Conservation (phyloP, 2,888 invertebrate species). For the Drosophila pegasa region DNA sequence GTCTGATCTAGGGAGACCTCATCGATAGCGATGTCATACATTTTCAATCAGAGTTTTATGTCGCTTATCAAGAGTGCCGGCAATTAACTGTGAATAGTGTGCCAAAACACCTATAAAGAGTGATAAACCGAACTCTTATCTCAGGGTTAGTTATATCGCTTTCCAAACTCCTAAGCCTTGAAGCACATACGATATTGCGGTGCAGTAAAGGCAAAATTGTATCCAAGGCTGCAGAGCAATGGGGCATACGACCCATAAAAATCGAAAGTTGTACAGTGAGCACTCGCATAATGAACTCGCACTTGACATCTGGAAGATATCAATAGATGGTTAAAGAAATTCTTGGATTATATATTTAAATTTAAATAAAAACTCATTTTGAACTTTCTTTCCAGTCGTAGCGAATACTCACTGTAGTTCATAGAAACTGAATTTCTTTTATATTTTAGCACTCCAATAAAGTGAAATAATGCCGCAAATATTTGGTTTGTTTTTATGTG, state of each 20-base stretch:
- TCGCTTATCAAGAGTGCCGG: neutral
- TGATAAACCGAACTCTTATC: neutral
- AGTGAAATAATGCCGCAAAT: constrained; percentile 15
- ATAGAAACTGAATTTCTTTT: neutral
- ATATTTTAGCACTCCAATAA: constrained; percentile 26
- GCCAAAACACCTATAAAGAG: neutral
- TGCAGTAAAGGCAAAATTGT: neutral
- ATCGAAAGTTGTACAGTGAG: constrained; percentile 6
- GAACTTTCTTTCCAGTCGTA: too few relatives aligned
- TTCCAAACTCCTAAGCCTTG: constrained; percentile 9
- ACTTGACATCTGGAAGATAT: too few relatives aligned
- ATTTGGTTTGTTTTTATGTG: constrained; percentile 27
- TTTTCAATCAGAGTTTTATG: neutral
- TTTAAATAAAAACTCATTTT: too few relatives aligned
- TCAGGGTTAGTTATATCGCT: neutral
- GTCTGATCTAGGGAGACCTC: too few relatives aligned
- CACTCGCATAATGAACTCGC: neutral
- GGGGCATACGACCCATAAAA: too few relatives aligned
- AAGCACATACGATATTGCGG: neutral
- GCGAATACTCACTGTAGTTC: neutral
- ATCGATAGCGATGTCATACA: too few relatives aligned
- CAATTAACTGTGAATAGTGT: neutral
- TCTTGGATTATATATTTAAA: neutral
- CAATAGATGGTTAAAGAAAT: too few relatives aligned
- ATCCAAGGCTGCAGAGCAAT: constrained; percentile 1